A percentile compares a stretch with the other conserved stretches of the same genome.
phyloP scores from a whole-genome alignment of 2,113 vertebrate genomes.

The Ovis canadensis region DNA sequence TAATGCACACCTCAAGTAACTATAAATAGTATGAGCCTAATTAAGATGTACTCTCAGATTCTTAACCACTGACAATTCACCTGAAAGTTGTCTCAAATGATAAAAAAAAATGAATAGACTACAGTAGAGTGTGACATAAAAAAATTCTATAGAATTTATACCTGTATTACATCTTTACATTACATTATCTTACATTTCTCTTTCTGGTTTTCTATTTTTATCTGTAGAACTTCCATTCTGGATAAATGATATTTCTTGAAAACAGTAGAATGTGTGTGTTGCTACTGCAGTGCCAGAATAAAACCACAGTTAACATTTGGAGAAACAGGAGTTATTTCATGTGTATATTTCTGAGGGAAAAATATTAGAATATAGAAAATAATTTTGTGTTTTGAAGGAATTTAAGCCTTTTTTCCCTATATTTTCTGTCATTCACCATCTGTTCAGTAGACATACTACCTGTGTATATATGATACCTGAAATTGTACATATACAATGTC shows the following conservation, averaged over 20 bases:
- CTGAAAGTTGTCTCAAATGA: conserved; percentile 31
- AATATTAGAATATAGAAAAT: neutral
- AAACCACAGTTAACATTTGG: neutral
- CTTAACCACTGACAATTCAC: conserved; percentile 64
- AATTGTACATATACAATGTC: neutral
- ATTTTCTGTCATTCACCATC: neutral
- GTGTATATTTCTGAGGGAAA: neutral
- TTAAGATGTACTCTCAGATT: conserved; percentile 63
- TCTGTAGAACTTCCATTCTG: neutral
- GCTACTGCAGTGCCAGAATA: neutral
- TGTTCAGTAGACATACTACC: neutral
- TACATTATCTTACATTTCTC: neutral
- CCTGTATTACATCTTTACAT: neutral
- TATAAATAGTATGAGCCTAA: conserved; percentile 53
- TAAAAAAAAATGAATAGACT: neutral
- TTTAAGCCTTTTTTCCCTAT: neutral
- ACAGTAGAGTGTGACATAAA: neutral
- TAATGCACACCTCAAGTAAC: conserved; percentile 24
- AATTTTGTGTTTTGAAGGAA: neutral
- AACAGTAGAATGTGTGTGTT: neutral
- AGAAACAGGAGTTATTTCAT: neutral
- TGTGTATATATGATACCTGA: neutral
- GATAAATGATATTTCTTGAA: neutral
- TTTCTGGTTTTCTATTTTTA: neutral
- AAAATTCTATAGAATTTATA: neutral